phyloP scores from a whole-genome alignment of 2,888 invertebrate genomes.

The Nematopogon swammerdamellus region DNA sequence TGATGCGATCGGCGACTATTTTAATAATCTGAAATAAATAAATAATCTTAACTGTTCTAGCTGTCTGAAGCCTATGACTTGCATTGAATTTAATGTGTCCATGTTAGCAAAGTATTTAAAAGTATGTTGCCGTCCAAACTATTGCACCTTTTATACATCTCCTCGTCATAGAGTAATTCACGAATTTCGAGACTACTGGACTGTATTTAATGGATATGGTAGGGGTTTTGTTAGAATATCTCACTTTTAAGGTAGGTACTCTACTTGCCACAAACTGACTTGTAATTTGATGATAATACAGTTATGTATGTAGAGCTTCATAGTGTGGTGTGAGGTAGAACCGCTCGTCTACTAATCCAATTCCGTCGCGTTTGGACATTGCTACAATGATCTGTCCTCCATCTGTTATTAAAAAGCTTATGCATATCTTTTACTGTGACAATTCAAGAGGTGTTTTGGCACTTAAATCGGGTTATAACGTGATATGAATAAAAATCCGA shows the following conservation, averaged over 20 bases:
- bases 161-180: background rate
- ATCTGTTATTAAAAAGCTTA: too few relatives aligned
- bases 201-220: background rate
- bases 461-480: too few relatives aligned
- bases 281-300: background rate
- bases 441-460: too few relatives aligned
- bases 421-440: too few relatives aligned
- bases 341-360: too few relatives aligned
- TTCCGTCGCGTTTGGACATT: too few relatives aligned
- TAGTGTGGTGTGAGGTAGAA: background rate
- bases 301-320: background rate
- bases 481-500: too few relatives aligned
- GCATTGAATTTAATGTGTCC: background rate
- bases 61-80: too few relatives aligned
- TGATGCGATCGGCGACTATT: too few relatives aligned
- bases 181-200: background rate
- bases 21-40: too few relatives aligned
- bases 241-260: background rate
- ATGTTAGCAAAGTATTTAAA: background rate
- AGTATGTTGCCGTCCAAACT: background rate
- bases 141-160: background rate
- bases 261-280: background rate
- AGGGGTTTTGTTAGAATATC: background rate
- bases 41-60: too few relatives aligned
- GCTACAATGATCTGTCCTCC: too few relatives aligned